Conservation (phyloP, 2,113 vertebrate species). For the Strigops habroptila region DNA sequence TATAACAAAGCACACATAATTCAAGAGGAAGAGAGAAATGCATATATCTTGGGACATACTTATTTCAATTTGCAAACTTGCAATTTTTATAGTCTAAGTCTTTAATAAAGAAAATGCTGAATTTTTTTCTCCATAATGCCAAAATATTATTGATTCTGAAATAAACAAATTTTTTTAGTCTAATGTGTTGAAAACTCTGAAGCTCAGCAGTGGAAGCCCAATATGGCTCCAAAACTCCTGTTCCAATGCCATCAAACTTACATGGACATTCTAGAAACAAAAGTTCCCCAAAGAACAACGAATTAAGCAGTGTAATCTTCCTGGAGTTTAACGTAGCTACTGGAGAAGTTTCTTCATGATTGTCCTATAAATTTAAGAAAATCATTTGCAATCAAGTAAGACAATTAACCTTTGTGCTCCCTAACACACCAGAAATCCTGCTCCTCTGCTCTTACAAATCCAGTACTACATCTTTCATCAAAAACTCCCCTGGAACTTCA, state of each 20-base stretch:
- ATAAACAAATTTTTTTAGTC: background rate
- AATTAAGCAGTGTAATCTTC: background rate
- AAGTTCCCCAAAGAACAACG: background rate
- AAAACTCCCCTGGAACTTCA: background rate
- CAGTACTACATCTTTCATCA: fast-evolving
- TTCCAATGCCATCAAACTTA: background rate
- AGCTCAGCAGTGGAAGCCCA: background rate
- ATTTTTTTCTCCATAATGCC: background rate
- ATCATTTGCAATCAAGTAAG: background rate
- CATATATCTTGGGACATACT: background rate
- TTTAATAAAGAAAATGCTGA: background rate
- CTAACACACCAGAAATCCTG: background rate
- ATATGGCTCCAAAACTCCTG: background rate
- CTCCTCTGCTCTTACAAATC: background rate
- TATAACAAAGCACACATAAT: background rate
- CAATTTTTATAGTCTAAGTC: background rate
- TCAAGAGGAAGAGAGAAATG: background rate
- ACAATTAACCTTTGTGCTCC: background rate
- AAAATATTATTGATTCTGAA: background rate
- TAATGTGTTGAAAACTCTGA: background rate
- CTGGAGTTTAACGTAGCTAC: background rate
- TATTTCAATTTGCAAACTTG: background rate
- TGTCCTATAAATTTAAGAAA: background rate
- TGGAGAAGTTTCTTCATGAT: background rate
- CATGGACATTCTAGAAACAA: background rate